Evolutionary conservation across 2,888 invertebrate genomes (phyloP), one percentile per base, ranked within the genome.

Genomic region (Homarus gammarus): DNA sequence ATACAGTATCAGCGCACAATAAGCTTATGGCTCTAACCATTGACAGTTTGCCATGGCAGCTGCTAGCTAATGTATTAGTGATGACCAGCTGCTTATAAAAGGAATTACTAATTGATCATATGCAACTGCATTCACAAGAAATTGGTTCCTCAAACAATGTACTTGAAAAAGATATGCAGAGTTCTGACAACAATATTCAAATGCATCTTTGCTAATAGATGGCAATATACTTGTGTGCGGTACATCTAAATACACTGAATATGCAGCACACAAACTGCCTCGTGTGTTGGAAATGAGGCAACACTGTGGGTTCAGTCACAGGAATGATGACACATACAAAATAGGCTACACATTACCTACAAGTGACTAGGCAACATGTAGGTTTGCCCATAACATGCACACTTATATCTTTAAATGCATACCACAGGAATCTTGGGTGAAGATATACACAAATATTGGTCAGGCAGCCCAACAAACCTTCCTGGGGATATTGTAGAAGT

Each of bases 51-150:
- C 36, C 73, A 49, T 70, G 73, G 51, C 70, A 44, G 84, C 73
- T 64, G 40, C 61, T 81, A 64, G 68, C 81, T 81, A 51, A 81
- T 81, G 81, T 64, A 81, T 64, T 40, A 64, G 64, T 61, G 81
- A 38, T 64, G 44, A 27, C 15, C 70, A 70, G 36, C 36, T 31
- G 70, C 70, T 70, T 70, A 15, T 15, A 70, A 70, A 33, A 31
- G 12, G 33, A 73, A 73, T 18, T 73, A 73, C 15, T 40, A 31
- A 70, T 40, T 40, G 38, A 70, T 61, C 36, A 77, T 77, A 88
- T 88, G 88, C 88, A 88, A 88, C 44, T 88, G 88, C 88, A 88
- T 88, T 83, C 88, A 88, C 88, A 70, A 73, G 33, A 82, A 56
- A 82, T 44, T 82, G 73, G 81, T 73, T 87, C 36, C 61, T 87